Percentiles rank a stretch among this genome's conserved stretches.
These are phyloP conservation scores for Noctuana brunneofusca DNA, from an alignment of 2,888 invertebrate genomes.

Conservation along the genomic window DNA sequence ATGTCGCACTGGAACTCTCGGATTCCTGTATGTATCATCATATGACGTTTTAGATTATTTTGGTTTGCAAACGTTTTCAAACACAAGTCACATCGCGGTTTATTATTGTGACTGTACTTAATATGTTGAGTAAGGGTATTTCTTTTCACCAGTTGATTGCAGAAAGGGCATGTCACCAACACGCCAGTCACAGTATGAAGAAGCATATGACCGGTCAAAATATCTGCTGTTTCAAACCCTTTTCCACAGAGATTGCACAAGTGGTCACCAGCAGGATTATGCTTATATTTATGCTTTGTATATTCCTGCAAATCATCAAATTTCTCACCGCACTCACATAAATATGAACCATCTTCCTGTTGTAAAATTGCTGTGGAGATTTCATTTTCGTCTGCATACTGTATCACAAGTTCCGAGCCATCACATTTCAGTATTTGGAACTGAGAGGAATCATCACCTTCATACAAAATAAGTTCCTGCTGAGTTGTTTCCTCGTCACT, in stretches of 20 bases:
- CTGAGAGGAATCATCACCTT: conserved; percentile 71
- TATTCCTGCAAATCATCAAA: conserved; percentile 69
- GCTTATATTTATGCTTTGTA: conserved; percentile 70
- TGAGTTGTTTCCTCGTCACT: conserved; percentile 59
- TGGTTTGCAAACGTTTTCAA: conserved; percentile 76
- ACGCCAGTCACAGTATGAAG: conserved; percentile 64
- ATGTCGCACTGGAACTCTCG: conserved; percentile 77
- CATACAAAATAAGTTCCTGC: conserved; percentile 72
- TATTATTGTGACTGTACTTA: conserved; percentile 72
- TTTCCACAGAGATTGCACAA: conserved; percentile 74
- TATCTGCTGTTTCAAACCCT: conserved; percentile 74
- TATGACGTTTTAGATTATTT: conserved; percentile 76
- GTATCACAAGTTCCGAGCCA: conserved; percentile 72
- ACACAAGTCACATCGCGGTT: conserved; percentile 69
- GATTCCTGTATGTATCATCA: conserved; percentile 75
- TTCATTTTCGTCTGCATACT: conserved; percentile 73
- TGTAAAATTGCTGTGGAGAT: conserved; percentile 65
- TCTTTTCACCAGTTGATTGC: conserved; percentile 65
- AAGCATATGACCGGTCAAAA: conserved; percentile 73
- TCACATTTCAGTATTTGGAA: conserved; percentile 75
- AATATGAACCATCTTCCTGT: conserved; percentile 69
- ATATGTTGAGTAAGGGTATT: conserved; percentile 74
- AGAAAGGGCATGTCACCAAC: conserved; percentile 70
- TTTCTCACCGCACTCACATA: conserved; percentile 75
- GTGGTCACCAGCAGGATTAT: conserved; percentile 66